These are phyloP conservation scores for Harpegnathos saltator DNA, from an alignment of 1,140 invertebrate species.

Conservation along the genomic window DNA sequence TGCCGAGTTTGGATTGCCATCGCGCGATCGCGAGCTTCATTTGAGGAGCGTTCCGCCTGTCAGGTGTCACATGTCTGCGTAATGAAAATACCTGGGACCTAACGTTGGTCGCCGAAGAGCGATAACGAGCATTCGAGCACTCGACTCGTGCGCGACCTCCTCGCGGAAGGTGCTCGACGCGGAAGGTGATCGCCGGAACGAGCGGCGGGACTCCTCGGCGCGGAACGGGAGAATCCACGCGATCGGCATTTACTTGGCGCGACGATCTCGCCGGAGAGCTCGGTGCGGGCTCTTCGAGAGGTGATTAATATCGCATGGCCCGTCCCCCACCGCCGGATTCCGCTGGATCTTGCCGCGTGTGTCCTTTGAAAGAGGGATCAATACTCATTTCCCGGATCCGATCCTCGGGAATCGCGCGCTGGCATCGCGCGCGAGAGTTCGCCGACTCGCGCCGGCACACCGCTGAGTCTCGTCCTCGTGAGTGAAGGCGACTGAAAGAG, in stretches of 20 bases:
- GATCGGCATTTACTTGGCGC: slow-evolving; percentile 23
- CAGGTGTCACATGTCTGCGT: not conserved
- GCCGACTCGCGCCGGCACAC: not conserved
- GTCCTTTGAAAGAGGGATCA: slow-evolving; percentile 42
- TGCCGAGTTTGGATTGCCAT: slow-evolving; percentile 38
- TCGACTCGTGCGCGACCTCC: too few species aligned
- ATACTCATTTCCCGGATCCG: slow-evolving; percentile 24
- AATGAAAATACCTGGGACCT: slow-evolving; percentile 17
- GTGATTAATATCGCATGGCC: too few species aligned
- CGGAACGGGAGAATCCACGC: slow-evolving; percentile 29
- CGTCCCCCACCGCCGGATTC: slow-evolving; percentile 14
- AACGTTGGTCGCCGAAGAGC: not conserved
- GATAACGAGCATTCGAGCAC: slow-evolving; percentile 31
- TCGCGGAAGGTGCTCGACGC: slow-evolving; percentile 9
- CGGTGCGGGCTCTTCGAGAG: slow-evolving; percentile 37
- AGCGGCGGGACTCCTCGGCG: slow-evolving; percentile 5
- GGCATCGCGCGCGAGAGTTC: slow-evolving; percentile 7
- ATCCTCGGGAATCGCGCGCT: too few species aligned
- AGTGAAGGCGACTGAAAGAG: too few species aligned
- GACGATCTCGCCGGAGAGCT: slow-evolving; percentile 6
- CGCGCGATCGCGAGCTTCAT: slow-evolving; percentile 17
- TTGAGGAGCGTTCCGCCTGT: not conserved
- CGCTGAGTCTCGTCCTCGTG: too few species aligned
- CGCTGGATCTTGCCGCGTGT: slow-evolving; percentile 23
- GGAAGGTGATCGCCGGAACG: not conserved